phyloP scores from a whole-genome alignment of 2,113 vertebrate species.

The Prunella fulvescens region DNA sequence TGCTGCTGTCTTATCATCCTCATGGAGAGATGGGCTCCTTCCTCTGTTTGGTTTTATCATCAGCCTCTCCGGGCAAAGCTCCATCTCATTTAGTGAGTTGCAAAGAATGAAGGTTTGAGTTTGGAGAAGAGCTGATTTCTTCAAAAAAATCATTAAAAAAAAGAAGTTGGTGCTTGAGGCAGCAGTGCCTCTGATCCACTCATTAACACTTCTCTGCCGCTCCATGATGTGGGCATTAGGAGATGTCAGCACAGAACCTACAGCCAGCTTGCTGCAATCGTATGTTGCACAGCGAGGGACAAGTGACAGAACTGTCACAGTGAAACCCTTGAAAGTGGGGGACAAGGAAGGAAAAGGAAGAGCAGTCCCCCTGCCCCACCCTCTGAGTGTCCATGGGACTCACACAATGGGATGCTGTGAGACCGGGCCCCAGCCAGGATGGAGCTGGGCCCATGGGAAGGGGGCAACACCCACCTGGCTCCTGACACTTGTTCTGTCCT shows the following conservation, averaged over 20 bases:
- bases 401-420: neutral
- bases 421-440: neutral
- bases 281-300: conserved; percentile 69
- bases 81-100: conserved; percentile 57
- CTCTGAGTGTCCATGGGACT: neutral
- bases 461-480: neutral
- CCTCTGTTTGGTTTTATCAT: conserved; percentile 52
- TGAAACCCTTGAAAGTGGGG: neutral
- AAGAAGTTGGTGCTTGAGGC: conserved; percentile 68
- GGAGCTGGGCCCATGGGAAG: neutral
- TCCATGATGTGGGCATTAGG: conserved; percentile 75
- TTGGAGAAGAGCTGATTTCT: conserved; percentile 69
- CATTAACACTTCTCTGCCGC: conserved; percentile 76
- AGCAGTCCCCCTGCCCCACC: neutral
- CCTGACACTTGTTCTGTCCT: neutral
- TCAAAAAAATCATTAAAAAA: neutral
- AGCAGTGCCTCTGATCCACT: conserved; percentile 76
- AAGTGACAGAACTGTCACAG: conserved; percentile 76
- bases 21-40: conserved; percentile 45
- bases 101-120: conserved; percentile 62
- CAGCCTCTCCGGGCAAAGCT: conserved; percentile 48
- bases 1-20: conserved; percentile 52
- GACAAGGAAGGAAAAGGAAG: neutral
- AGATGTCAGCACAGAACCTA: conserved; percentile 75
- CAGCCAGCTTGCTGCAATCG: conserved; percentile 72